A percentile compares a stretch with the other conserved stretches of the same genome.
Evolutionary conservation across 1,140 invertebrate genomes (phyloP).

Genomic region (Hyles euphorbiae): DNA sequence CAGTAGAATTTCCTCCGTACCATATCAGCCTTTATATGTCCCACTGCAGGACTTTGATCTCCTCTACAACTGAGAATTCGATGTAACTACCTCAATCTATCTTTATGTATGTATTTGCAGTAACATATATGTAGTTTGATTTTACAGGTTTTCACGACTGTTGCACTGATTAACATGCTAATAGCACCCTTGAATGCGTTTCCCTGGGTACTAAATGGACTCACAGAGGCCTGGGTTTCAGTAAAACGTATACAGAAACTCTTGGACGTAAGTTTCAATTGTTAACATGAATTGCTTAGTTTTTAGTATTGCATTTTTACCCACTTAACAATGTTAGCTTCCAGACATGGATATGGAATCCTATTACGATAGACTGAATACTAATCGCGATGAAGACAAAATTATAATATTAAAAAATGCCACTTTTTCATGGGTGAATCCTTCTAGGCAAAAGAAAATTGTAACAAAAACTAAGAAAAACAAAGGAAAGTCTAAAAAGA

Average conservation of each 20-base stretch:
- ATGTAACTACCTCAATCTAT: too few relatives aligned
- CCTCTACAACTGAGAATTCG: too few relatives aligned
- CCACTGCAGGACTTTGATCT: too few relatives aligned
- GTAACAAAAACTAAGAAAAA: constrained; percentile 55
- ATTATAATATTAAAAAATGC: constrained; percentile 74
- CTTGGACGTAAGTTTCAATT: constrained; percentile 76
- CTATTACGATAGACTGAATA: constrained; percentile 67
- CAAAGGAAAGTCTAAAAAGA: constrained; percentile 71
- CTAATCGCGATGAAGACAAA: constrained; percentile 63
- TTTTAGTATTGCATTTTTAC: constrained; percentile 25
- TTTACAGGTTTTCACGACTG: constrained; percentile 88
- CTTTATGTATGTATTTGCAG: too few relatives aligned
- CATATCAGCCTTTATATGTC: too few relatives aligned
- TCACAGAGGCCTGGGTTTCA: constrained; percentile 95
- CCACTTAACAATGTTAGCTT: constrained; percentile 61
- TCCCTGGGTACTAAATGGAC: constrained; percentile 98
- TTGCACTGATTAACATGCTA: constrained; percentile 97
- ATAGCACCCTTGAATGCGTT: constrained; percentile 97
- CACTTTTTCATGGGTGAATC: constrained; percentile 64
- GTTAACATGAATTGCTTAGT: too few relatives aligned
- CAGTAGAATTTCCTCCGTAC: too few relatives aligned
- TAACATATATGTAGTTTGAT: background rate
- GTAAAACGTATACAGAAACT: constrained; percentile 88
- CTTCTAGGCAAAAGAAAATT: constrained; percentile 21
- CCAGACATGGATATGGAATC: constrained; percentile 78